phyloP scores from a whole-genome alignment of 2,113 vertebrate species.

The Poeciliopsis turrubarensis region DNA sequence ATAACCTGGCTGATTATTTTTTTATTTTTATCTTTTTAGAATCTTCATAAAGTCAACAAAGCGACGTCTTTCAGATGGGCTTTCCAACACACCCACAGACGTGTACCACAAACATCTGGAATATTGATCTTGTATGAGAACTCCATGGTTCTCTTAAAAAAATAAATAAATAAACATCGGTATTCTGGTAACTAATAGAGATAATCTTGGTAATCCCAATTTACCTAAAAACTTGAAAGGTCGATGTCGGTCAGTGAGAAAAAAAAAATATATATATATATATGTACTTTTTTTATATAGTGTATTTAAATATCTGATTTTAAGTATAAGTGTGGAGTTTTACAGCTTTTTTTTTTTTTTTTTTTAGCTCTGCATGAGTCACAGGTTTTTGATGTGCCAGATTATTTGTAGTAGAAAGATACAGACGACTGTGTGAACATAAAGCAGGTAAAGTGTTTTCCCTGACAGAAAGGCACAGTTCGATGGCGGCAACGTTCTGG shows the following conservation, averaged over 20 bases:
- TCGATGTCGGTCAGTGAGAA: not conserved
- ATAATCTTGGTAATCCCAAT: too few species aligned
- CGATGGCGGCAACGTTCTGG: conserved; percentile 34
- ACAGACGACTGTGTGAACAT: conserved; percentile 43
- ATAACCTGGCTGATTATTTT: not conserved
- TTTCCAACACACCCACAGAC: too few species aligned
- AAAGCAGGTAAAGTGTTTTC: conserved; percentile 50
- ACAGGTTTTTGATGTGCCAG: conserved; percentile 20
- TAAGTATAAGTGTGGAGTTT: not conserved
- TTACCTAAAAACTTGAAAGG: not conserved
- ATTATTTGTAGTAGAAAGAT: conserved; percentile 39
- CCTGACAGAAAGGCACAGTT: conserved; percentile 41
- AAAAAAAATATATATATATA: too few species aligned
- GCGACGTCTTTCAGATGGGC: too few species aligned
- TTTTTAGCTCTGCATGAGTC: conserved; percentile 14
- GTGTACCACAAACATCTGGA: too few species aligned
- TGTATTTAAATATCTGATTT: not conserved
- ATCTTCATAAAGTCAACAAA: not conserved
- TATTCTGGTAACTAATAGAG: too few species aligned
- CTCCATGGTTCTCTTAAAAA: too few species aligned
- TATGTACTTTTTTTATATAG: not conserved
- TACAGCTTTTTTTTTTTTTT: not conserved
- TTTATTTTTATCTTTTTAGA: not conserved
- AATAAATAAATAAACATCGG: too few species aligned
- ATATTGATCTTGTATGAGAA: too few species aligned